Percentiles rank a stretch among this genome's conserved stretches.
Conservation (phyloP, 2,797 vertebrate genomes). For the Alfaro cultratus region DNA sequence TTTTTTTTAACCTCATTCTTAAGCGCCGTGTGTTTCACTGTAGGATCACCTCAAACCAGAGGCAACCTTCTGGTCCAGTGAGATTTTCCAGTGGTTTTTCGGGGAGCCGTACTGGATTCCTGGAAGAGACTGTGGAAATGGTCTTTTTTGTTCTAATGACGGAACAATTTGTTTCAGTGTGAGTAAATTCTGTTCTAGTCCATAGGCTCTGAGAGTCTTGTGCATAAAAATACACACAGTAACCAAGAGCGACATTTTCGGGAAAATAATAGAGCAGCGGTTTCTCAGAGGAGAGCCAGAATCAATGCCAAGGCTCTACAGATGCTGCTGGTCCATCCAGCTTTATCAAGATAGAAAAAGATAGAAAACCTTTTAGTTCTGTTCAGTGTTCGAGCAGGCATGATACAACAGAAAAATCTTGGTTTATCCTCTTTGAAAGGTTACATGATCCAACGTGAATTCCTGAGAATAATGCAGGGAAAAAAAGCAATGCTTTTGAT, state of each 20-base stretch:
- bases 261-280: background rate
- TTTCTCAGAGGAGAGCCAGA: background rate
- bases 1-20: background rate
- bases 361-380: background rate
- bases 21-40: background rate
- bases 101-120: background rate
- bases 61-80: background rate
- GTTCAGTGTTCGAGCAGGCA: background rate
- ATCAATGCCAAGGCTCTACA: background rate
- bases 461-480: background rate
- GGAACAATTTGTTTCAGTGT: constrained; percentile 9
- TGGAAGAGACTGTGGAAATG: background rate
- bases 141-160: background rate
- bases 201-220: background rate
- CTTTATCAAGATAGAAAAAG: background rate
- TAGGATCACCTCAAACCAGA: background rate
- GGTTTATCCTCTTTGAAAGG: background rate
- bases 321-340: background rate
- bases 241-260: background rate
- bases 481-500: background rate
- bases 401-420: background rate
- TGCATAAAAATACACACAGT: background rate
- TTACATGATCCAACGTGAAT: background rate
- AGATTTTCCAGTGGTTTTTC: background rate
- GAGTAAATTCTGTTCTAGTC: background rate